Evolutionary conservation across 2,113 vertebrate species (phyloP).

Genomic region (Camelus bactrianus): DNA sequence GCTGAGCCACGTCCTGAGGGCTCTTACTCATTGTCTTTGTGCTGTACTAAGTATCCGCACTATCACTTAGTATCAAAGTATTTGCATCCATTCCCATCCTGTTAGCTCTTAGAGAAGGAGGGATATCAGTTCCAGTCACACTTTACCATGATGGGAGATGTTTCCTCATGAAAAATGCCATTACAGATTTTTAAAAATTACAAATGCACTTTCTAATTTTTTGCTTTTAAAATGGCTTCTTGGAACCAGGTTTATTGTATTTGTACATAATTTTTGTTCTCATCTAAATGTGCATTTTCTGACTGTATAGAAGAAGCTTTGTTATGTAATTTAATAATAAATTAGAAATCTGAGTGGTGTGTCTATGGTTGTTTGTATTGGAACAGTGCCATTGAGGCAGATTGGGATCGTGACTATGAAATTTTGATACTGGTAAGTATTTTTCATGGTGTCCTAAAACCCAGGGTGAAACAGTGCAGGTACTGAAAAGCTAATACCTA

Average conservation of each 20-base stretch:
- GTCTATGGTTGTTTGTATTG: constrained; percentile 66
- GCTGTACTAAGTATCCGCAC: neutral
- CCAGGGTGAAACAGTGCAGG: neutral
- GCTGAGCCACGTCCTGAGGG: constrained; percentile 53
- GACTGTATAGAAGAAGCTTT: constrained; percentile 89
- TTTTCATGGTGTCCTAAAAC: neutral
- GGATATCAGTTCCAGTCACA: constrained; percentile 56
- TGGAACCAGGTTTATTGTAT: constrained; percentile 86
- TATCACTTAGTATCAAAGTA: neutral
- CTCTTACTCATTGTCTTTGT: constrained; percentile 50
- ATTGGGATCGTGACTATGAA: neutral
- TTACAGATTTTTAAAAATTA: constrained; percentile 63
- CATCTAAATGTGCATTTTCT: constrained; percentile 89
- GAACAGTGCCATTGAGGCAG: neutral
- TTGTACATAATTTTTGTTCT: constrained; percentile 90
- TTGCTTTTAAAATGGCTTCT: constrained; percentile 85
- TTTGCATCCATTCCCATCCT: constrained; percentile 12
- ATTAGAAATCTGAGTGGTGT: constrained; percentile 87
- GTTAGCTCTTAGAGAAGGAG: neutral
- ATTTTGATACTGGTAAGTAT: neutral
- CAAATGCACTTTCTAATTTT: constrained; percentile 88
- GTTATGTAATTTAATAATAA: constrained; percentile 94
- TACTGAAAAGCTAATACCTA: neutral
- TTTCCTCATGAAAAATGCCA: constrained; percentile 76
- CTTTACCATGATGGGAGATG: constrained; percentile 28